Evolutionary conservation across 2,888 invertebrate species (phyloP), one percentile per base, ranked within the genome.

Genomic region (Dasypolia templi): DNA sequence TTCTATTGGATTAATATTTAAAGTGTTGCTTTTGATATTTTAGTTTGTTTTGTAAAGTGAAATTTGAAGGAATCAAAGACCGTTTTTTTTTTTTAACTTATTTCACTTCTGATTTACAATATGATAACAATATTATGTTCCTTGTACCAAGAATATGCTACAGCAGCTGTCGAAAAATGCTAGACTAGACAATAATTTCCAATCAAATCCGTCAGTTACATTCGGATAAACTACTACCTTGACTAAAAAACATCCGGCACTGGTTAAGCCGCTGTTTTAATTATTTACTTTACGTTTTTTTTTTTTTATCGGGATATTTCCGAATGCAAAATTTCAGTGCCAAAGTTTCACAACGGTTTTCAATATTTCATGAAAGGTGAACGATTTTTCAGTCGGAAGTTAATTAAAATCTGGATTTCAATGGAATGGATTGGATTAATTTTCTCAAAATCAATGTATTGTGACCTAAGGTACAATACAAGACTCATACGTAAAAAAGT

Each of bases 251-350:
- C 26, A 68, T 69, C 68, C 67, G 55, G 75, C 61, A 68, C 46
- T 74, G 77, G 83, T 86, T 78, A 75, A 76, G 77, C 74, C 68
- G 58, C 59, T 64, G 80, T 77, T n/a, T n/a, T n/a, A n/a, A n/a
- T n/a, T 72, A 82, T 86, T 84, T 77, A 82, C n/a, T 80, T 87
- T 84, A 81, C 79, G 75, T 84, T 82, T 72, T 75, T 78, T 72
- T 75, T 78, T 80, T 79, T 76, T 79, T 67, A 70, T 61, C 68
- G 64, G 59, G 19, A 69, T 63, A 73, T 66, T 63, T 51, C 56
- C 59, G 58, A 75, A 75, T 74, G 58, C 46, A 75, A 76, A 82
- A 83, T 69, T 67, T 58, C 71, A 42, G 63, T 65, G 53, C 71
- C 46, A 70, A 74, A 74, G 69, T 80, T 80, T 72, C 58, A 74